Evolutionary conservation across 2,888 invertebrate species (phyloP), one percentile per base, ranked within the genome.

Genomic region (Drosophila yooni): DNA sequence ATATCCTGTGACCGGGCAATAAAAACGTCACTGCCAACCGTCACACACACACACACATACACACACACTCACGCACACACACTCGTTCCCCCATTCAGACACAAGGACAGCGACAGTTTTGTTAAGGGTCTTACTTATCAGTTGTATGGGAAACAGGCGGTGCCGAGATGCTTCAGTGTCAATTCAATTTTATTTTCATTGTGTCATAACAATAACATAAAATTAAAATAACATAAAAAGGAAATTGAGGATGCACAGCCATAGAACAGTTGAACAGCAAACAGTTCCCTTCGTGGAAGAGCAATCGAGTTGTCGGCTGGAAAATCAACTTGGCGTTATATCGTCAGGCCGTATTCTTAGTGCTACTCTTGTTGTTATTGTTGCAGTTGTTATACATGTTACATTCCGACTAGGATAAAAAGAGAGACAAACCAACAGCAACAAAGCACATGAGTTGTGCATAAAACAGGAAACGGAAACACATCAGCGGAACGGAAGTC

Each of bases 201-300:
- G 93, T 93, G 92, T 92, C 93, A 92, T 93, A 93, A 92, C 93
- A 92, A 93, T 92, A 93, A 93, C 93, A 93, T 92, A 92, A 92
- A 92, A 92, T 92, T 92, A 92, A 92, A 92, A 93, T 92, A 92
- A 93, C 93, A 93, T 93, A 92, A 93, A 92, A 92, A 90, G 92
- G 92, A 92, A 92, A 93, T 93, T 92, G 93, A 91, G 93, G 89
- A 90, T 91, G 91, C 91, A 74, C 74, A 58, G 53, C 43, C n/a
- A 43, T 21, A 40, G 33, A 56, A 21, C 73, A 46, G 46, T 31
- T 43, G 43, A 48, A n/a, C 31, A 50, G 33, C 43, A 33, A 40
- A 46, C 25, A 46, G 15, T 8, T 46, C 1, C 27, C 15, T 4
- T 8, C 46, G 8, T 8, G 40, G 18, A 36, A 63, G 63, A 50